A percentile compares a stretch with the other conserved stretches of the same genome.
These are phyloP conservation scores for Tenebrosternarchus preto DNA, from an alignment of 2,113 vertebrate species.

Conservation along the genomic window DNA sequence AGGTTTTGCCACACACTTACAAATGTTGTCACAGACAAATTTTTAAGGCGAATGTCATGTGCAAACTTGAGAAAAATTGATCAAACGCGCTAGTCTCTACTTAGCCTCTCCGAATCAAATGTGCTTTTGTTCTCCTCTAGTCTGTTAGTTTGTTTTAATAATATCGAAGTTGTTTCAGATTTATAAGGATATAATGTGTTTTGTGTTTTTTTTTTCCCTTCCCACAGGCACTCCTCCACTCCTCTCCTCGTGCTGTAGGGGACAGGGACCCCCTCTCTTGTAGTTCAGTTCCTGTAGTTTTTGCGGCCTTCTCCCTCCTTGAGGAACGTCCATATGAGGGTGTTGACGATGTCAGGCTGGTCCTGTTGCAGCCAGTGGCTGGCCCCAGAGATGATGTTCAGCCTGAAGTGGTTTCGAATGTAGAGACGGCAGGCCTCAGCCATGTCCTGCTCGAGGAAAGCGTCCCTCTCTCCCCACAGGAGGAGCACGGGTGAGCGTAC, in stretches of 20 bases:
- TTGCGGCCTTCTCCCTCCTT: constrained; percentile 88
- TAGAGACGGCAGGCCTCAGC: constrained; percentile 91
- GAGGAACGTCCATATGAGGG: constrained; percentile 97
- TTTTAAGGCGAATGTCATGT: constrained; percentile 77
- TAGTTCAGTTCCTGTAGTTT: constrained; percentile 76
- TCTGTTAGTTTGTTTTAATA: constrained; percentile 58
- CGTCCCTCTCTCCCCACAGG: constrained; percentile 93
- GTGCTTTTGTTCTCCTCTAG: constrained; percentile 68
- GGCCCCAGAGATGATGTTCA: constrained; percentile 92
- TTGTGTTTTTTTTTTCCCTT: constrained; percentile 59
- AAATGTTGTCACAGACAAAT: constrained; percentile 69
- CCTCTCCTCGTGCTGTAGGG: constrained; percentile 37
- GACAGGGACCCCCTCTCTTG: constrained; percentile 26
- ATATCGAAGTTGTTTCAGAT: constrained; percentile 63
- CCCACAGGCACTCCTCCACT: constrained; percentile 69
- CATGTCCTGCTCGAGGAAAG: constrained; percentile 94
- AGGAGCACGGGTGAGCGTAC: constrained; percentile 89
- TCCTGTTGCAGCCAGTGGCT: constrained; percentile 99
- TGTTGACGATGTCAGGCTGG: constrained; percentile 96
- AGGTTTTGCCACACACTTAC: constrained; percentile 69
- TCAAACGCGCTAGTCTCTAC: constrained; percentile 49
- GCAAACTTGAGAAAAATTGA: constrained; percentile 67
- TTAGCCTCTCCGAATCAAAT: constrained; percentile 59
- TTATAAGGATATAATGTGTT: constrained; percentile 56
- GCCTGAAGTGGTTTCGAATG: constrained; percentile 91